phyloP scores from a whole-genome alignment of 2,113 vertebrate species.

The Gobius niger region DNA sequence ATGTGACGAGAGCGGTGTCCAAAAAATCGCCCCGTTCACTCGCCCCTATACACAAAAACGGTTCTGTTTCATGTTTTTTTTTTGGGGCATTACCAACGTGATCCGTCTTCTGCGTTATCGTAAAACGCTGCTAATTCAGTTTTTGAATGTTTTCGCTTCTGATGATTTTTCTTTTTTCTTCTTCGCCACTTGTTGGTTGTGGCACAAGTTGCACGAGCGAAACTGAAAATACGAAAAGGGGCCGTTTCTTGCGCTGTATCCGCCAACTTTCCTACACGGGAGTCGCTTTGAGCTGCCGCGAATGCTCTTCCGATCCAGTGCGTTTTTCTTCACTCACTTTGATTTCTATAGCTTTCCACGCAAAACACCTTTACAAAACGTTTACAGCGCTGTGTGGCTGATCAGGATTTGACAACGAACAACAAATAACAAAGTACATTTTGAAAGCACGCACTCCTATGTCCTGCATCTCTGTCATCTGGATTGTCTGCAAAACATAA shows the following conservation, averaged over 20 bases:
- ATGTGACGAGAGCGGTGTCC: slow-evolving; percentile 9
- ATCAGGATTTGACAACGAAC: no score
- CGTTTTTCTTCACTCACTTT: not conserved
- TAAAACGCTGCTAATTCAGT: not conserved
- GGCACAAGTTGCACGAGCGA: not conserved
- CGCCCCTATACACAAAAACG: not conserved
- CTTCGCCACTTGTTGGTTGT: not conserved
- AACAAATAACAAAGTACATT: no score
- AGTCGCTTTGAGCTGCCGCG: not conserved
- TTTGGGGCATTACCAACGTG: not conserved
- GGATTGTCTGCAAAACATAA: no score
- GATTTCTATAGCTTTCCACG: not conserved
- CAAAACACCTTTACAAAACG: not conserved
- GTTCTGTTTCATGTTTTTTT: not conserved
- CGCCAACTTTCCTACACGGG: no score
- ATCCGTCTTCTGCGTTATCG: not conserved
- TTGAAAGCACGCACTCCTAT: no score
- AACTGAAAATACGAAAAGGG: not conserved
- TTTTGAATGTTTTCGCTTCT: not conserved
- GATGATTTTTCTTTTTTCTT: not conserved
- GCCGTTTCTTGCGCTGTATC: not conserved
- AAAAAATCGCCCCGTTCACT: slow-evolving; percentile 13
- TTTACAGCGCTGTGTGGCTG: no score
- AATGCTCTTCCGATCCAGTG: not conserved
- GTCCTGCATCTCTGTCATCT: no score